Base-by-base conservation (phyloP, 2,888 invertebrate species). In the Polydrusus cervinus region DNA sequence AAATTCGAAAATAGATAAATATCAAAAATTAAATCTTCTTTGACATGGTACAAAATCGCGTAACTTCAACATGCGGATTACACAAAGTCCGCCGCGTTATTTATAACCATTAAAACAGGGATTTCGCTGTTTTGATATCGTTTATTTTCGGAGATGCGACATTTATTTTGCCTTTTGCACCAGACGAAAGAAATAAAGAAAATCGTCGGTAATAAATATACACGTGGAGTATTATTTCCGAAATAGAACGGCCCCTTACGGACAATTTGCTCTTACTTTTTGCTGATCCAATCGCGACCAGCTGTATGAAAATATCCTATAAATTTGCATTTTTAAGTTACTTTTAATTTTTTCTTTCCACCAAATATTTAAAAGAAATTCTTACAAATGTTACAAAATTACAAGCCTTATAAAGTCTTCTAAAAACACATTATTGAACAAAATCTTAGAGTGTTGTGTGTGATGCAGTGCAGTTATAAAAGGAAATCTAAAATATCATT, bases 91-190 rank as follows among this genome's bases (percentile, higher is more conserved):
- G 69, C 70, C 67, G 66, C 71, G 61, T 74, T 77, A 77, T 77
- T 77, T 77, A 77, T 77, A 77, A 71, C 77, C 77, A 68, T 77
- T 77, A 74, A 74, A 77, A 77, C 77, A 77, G 74, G 74, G 77
- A 77, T 74, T 74, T 77, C 74, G 71, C 77, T 77, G 77, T 77
- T 77, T 74, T 76, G 76, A 76, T 76, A 76, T 76, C 76, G 76
- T 76, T 76, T 76, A 76, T 76, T 76, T 76, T 76, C 62, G 76
- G 76, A 70, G 73, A 70, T 73, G 73, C 70, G 70, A 76, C 76
- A 76, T 76, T 70, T 73, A 73, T 73, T 57, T 65, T 61, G 70
- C 73, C 70, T 72, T 69, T 73, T 73, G 73, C 72, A 66, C 74
- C 77, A 77, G 77, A 77, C 77, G 74, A 68, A 77, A 77, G 77